Conservation (phyloP, 2,113 vertebrate species). For the Chamaetylas fuelleborni region DNA sequence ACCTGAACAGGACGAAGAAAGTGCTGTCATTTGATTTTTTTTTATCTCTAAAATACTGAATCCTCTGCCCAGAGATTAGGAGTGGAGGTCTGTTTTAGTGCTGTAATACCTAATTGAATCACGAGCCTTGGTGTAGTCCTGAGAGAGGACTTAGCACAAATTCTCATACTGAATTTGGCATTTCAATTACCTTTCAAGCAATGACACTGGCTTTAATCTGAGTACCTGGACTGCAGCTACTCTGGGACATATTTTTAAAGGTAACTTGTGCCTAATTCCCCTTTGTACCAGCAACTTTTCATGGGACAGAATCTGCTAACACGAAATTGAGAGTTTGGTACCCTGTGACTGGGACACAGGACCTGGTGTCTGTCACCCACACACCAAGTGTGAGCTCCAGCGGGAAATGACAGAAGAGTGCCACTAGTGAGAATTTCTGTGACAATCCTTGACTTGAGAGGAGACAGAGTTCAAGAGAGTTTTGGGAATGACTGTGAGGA, state of each 20-base stretch:
- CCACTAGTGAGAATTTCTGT: background rate
- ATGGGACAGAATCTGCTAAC: background rate
- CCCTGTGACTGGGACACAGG: background rate
- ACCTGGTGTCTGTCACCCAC: background rate
- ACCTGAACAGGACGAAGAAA: background rate
- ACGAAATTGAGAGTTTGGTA: background rate
- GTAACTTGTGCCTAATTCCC: background rate
- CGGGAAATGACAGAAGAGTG: background rate
- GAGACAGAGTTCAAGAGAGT: background rate
- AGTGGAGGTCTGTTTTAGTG: background rate
- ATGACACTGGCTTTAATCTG: constrained; percentile 1
- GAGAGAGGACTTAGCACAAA: background rate
- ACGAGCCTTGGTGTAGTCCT: background rate
- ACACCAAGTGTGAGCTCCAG: background rate
- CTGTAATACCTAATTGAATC: constrained; percentile 32
- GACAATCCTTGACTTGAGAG: background rate
- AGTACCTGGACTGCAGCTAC: background rate
- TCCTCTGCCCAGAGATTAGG: background rate
- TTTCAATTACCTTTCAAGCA: constrained; percentile 27
- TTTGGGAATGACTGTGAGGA: background rate
- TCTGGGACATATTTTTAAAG: background rate
- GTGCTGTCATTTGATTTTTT: background rate
- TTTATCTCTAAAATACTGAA: background rate
- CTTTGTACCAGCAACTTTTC: background rate
- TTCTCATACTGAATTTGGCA: constrained; percentile 23